Evolutionary conservation across 2,797 vertebrate genomes (phyloP), one percentile per base, ranked within the genome.

Genomic region (Champsocephalus gunnari): DNA sequence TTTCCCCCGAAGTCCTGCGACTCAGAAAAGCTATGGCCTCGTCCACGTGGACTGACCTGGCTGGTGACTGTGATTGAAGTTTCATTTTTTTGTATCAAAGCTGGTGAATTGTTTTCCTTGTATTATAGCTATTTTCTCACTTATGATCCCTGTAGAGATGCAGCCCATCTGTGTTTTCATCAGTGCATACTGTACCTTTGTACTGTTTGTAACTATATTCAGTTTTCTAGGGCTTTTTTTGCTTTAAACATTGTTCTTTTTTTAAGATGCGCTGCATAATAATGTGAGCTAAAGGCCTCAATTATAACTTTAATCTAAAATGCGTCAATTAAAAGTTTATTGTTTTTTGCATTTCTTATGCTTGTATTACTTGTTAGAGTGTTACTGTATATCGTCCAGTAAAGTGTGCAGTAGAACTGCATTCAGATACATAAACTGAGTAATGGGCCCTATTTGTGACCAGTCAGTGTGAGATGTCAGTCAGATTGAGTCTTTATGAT

Each of bases 31-130:
- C 77, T 82, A 68, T 2, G 56, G 71, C 62, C 77, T 89, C 12
- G 80, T 90, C 65, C 73, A 65, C 62, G 55, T 91, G 16, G 89
- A 92, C 75, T 88, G 67, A 92, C 28, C 47, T 13, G 4, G n/a
- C 56, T 38, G 34, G 16, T 41, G 28, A 58, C 34, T 0, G 54
- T 67, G 41, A 71, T 53, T 58, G 19, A 45, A 21, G 28, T 70
- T 79, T 75, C 1, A 28, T 70, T 32, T 63, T 59, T 66, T 56
- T 34, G 5, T 10, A 11, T 43, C 61, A 17, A 13, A 69, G 3
- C 11, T 56, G 10, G 21, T 70, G 34, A 34, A 34, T 12, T 57
- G 3, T 41, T 50, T 51, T 24, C n/a, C 58, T 50, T 38, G 41
- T 71, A 12, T 56, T 10, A 1, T n/a, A 13, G 9, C 41, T 44